Conservation (phyloP, 2,113 vertebrate genomes). For the Setophaga petechia region DNA sequence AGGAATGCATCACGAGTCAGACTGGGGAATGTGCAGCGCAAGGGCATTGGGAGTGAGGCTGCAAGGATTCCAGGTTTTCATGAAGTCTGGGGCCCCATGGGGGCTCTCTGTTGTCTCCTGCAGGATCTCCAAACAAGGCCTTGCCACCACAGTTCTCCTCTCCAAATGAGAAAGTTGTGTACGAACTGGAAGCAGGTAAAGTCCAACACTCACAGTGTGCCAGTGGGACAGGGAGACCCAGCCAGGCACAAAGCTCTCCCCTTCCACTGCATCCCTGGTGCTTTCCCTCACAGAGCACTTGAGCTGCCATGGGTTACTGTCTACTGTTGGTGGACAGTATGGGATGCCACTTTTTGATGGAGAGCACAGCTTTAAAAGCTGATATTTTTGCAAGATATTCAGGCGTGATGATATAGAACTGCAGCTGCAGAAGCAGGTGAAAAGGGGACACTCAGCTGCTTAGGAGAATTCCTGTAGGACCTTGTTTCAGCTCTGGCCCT, state of each 20-base stretch:
- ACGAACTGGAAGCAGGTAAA: slow-evolving; percentile 76
- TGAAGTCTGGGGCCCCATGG: background rate
- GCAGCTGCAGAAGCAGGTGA: background rate
- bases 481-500: background rate
- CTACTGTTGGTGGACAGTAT: background rate
- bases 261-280: rapidly evolving
- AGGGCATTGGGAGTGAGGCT: background rate
- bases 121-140: slow-evolving; percentile 70
- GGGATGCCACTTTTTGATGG: background rate
- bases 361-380: background rate
- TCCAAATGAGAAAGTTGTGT: slow-evolving; percentile 70
- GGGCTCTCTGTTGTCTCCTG: background rate
- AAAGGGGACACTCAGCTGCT: background rate
- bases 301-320: background rate
- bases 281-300: rapidly evolving
- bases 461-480: background rate
- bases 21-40: rapidly evolving
- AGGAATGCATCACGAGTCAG: background rate
- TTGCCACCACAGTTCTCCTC: slow-evolving; percentile 62
- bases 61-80: background rate
- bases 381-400: background rate
- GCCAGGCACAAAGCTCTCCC: background rate
- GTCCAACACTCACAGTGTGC: rapidly evolving
- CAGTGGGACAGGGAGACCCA: background rate
- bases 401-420: background rate